These are phyloP conservation scores for Sorex araneus DNA, from an alignment of 2,113 vertebrate species.

Conservation along the genomic window DNA sequence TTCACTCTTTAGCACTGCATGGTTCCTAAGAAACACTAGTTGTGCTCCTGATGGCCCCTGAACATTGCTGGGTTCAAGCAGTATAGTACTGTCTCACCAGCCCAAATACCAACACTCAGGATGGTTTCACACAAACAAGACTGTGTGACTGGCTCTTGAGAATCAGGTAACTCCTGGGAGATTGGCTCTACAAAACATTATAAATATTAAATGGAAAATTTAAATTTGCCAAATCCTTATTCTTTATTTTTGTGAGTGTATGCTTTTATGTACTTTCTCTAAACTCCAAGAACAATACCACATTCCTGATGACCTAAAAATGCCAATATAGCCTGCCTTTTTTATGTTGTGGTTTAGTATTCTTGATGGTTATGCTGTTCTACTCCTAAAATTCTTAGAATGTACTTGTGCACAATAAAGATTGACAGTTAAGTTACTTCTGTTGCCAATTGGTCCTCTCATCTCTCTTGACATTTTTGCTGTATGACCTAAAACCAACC, in stretches of 20 bases:
- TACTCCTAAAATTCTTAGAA: not conserved
- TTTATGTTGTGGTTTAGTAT: no score
- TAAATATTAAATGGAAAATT: not conserved
- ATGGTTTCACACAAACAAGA: no score
- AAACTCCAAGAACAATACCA: not conserved
- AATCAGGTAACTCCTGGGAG: no score
- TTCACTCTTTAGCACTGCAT: no score
- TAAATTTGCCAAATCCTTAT: not conserved
- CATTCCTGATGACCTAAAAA: not conserved
- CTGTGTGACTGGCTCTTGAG: no score
- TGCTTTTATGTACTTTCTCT: not conserved
- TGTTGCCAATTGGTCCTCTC: not conserved
- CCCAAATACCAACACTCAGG: no score
- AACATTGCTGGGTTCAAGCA: no score
- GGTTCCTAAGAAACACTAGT: no score
- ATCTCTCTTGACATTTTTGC: not conserved
- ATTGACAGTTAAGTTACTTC: not conserved
- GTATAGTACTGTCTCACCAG: no score
- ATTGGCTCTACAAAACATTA: not conserved
- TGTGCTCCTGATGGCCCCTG: no score
- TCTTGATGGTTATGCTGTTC: accelerated
- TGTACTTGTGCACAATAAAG: not conserved
- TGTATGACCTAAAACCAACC: not conserved
- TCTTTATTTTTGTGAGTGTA: not conserved
- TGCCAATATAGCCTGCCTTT: not conserved